phyloP scores from a whole-genome alignment of 1,140 invertebrate species.

The Heliconius hermathena region DNA sequence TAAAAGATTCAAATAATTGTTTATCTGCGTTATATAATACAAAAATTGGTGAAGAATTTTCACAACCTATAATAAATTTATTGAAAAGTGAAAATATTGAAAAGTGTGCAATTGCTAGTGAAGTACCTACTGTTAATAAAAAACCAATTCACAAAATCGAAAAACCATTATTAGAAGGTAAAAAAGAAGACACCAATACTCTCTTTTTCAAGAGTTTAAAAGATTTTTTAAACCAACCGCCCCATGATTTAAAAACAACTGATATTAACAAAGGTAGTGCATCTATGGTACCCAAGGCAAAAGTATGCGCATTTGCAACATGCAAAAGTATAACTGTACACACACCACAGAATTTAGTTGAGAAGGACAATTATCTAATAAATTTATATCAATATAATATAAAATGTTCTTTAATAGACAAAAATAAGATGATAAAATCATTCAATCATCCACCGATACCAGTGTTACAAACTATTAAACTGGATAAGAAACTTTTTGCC shows the following conservation, averaged over 20 bases:
- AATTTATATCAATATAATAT: constrained; percentile 16
- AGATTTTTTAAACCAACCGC: background rate
- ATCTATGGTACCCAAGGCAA: background rate
- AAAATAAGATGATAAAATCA: constrained; percentile 14
- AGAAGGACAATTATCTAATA: background rate
- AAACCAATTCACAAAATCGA: background rate
- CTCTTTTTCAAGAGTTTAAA: background rate
- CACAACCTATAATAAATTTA: background rate
- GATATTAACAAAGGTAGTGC: background rate
- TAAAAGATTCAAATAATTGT: background rate
- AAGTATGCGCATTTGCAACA: background rate
- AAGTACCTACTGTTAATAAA: background rate
- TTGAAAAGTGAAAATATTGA: too few relatives aligned
- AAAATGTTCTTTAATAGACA: constrained; percentile 22
- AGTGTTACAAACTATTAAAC: constrained; percentile 35
- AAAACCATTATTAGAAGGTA: background rate
- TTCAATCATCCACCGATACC: background rate
- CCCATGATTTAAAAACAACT: background rate
- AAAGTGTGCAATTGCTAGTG: background rate
- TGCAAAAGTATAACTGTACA: background rate
- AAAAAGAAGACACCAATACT: background rate
- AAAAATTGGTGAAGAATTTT: background rate
- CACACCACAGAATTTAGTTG: background rate
- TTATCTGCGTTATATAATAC: background rate
- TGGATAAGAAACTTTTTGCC: constrained; percentile 44